Evolutionary conservation across 2,113 vertebrate genomes (phyloP).

Genomic region (Phaethornis superciliosus): DNA sequence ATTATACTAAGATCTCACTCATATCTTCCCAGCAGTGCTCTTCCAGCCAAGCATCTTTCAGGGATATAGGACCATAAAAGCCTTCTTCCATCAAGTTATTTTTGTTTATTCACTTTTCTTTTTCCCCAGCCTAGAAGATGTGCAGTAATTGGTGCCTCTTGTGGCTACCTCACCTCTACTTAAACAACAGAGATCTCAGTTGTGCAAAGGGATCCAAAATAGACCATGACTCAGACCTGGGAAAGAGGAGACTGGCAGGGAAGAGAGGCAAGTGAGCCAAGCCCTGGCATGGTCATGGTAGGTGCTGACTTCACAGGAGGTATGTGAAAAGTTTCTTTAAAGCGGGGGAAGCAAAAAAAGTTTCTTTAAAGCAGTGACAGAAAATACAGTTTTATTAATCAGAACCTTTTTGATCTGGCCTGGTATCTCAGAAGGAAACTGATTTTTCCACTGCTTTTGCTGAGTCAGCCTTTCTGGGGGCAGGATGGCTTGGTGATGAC

Average conservation of each 20-base stretch:
- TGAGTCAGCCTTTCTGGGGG: constrained; percentile 32
- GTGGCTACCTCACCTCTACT: background rate
- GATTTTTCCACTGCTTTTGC: background rate
- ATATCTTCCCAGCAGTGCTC: constrained; percentile 7
- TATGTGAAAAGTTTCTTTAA: constrained; percentile 4
- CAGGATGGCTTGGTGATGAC: background rate
- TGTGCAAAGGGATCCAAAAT: constrained; percentile 3
- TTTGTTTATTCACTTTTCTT: constrained; percentile 20
- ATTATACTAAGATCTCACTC: background rate
- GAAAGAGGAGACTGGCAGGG: background rate
- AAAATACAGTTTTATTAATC: background rate
- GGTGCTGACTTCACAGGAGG: background rate
- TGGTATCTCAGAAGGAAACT: background rate
- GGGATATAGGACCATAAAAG: background rate
- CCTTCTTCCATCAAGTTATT: constrained; percentile 30
- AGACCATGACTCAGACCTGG: constrained; percentile 14
- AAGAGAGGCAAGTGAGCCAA: background rate
- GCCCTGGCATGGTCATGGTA: background rate
- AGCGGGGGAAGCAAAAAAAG: background rate
- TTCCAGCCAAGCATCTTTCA: constrained; percentile 3
- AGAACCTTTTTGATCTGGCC: background rate
- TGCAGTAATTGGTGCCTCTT: constrained; percentile 7
- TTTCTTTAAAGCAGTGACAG: constrained; percentile 1
- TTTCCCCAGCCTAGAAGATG: background rate
- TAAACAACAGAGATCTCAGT: background rate